phyloP scores from a whole-genome alignment of 2,113 vertebrate genomes.

The Siniperca knerii region DNA sequence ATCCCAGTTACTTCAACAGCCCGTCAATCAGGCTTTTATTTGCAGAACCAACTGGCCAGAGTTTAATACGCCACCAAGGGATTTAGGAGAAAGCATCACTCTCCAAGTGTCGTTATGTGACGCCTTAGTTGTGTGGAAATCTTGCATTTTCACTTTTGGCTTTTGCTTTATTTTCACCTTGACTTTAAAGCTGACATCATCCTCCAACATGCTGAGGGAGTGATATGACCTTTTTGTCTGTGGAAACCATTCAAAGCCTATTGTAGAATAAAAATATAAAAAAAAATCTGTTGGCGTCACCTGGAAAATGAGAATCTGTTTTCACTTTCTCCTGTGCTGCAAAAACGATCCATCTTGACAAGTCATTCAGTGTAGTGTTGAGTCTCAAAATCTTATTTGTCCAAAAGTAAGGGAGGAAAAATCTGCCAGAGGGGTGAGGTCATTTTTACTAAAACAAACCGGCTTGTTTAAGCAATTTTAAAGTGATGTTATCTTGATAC shows the following conservation, averaged over 20 bases:
- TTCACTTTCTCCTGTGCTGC: slow-evolving; percentile 51
- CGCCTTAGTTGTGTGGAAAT: slow-evolving; percentile 28
- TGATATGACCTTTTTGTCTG: slow-evolving; percentile 62
- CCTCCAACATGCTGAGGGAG: slow-evolving; percentile 49
- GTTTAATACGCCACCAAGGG: slow-evolving; percentile 25
- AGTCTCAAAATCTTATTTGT: slow-evolving; percentile 46
- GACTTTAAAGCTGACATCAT: slow-evolving; percentile 63
- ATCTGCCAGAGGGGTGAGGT: slow-evolving; percentile 18
- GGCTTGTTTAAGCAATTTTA: slow-evolving; percentile 55
- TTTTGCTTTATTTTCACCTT: slow-evolving; percentile 51
- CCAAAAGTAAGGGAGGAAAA: slow-evolving; percentile 30
- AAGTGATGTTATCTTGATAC: slow-evolving; percentile 29
- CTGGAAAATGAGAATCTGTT: slow-evolving; percentile 50
- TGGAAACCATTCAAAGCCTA: slow-evolving; percentile 54
- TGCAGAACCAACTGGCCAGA: slow-evolving; percentile 37
- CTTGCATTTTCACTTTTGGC: slow-evolving; percentile 36
- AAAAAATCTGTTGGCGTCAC: slow-evolving; percentile 44
- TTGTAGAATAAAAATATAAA: slow-evolving; percentile 5
- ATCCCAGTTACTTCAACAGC: slow-evolving; percentile 30
- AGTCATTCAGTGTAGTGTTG: slow-evolving; percentile 46
- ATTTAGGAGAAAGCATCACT: slow-evolving; percentile 38
- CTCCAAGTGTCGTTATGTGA: slow-evolving; percentile 51
- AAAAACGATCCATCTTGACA: slow-evolving; percentile 55
- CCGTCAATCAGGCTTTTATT: slow-evolving; percentile 51
- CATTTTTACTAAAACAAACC: slow-evolving; percentile 24